Evolutionary conservation across 2,113 vertebrate genomes (phyloP), one percentile per base, ranked within the genome.

Genomic region (Polypterus senegalus): DNA sequence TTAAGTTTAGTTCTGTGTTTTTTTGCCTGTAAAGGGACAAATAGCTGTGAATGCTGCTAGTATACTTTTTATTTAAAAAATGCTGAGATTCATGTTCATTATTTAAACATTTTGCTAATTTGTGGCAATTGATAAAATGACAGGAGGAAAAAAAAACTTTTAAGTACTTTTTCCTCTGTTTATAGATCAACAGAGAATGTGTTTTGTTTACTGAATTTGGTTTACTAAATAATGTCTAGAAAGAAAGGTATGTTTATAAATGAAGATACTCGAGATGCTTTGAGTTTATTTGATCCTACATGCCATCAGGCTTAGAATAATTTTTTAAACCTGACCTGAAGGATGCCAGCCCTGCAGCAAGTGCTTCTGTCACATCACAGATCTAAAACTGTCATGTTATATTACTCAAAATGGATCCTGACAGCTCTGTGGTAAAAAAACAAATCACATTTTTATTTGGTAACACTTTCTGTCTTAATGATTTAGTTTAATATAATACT

Each of bases 221-320:
- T 64, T 53, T 59, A 54, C 43, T 63, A 70, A 59, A 61, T 65
- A 48, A 66, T 56, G 66, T 67, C 59, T 66, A 77, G 72, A 73
- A 74, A 61, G 52, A 66, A 70, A 75, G 74, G 76, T 82, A 73
- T 77, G 70, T 79, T 76, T 81, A 76, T 67, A 74, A 67, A 64
- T 77, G 74, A 69, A 70, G 79, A 78, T 65, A 76, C 68, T 64
- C 70, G 67, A 81, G 77, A 81, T 70, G 68, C 70, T 66, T 66
- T 72, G 76, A 81, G 86, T 84, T 84, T 78, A 85, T 87, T 70
- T 84, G 83, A 87, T 85, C 81, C 76, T 85, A 83, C 81, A 87
- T 82, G 80, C 81, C 80, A 81, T 86, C 79, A 83, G 80, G 78
- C 78, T 85, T 77, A 85, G 79, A 78, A 75, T 68, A 80, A 78